These are phyloP conservation scores for Stercorarius parasiticus DNA, from an alignment of 2,113 vertebrate genomes.

Conservation along the genomic window DNA sequence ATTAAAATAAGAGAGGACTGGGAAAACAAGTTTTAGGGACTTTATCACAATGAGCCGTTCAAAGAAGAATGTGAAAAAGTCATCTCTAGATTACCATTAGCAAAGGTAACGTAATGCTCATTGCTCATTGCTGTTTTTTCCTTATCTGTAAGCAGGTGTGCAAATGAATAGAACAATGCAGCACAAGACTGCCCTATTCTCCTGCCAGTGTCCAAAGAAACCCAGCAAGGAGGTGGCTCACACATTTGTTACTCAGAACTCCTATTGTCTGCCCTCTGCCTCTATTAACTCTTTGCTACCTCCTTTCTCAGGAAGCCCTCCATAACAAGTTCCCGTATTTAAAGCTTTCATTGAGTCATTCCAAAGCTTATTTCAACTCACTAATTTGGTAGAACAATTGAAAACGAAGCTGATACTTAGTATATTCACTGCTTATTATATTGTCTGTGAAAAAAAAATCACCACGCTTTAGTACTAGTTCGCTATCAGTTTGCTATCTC, in stretches of 20 bases:
- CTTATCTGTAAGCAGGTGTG: constrained; percentile 69
- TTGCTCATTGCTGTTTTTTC: neutral
- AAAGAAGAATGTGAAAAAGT: constrained; percentile 19
- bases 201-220: constrained; percentile 44
- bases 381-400: neutral
- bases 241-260: constrained; percentile 54
- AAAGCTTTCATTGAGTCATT: neutral
- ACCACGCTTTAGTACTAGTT: neutral
- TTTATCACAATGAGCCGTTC: neutral
- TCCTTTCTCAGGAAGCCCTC: neutral
- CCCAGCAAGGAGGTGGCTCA: constrained; percentile 21
- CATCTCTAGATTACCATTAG: neutral
- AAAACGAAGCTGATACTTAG: neutral
- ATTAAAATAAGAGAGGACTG: neutral
- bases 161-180: constrained; percentile 68
- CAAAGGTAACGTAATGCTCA: constrained; percentile 21
- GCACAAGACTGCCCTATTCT: constrained; percentile 23
- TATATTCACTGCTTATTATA: neutral
- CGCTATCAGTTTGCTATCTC: neutral
- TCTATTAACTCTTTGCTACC: constrained; percentile 42
- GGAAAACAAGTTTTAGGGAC: neutral
- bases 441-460: neutral
- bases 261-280: constrained; percentile 17
- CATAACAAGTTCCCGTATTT: neutral
- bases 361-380: neutral